Evolutionary conservation across 2,797 vertebrate species (phyloP).

Genomic region (Margarornis squamiger): DNA sequence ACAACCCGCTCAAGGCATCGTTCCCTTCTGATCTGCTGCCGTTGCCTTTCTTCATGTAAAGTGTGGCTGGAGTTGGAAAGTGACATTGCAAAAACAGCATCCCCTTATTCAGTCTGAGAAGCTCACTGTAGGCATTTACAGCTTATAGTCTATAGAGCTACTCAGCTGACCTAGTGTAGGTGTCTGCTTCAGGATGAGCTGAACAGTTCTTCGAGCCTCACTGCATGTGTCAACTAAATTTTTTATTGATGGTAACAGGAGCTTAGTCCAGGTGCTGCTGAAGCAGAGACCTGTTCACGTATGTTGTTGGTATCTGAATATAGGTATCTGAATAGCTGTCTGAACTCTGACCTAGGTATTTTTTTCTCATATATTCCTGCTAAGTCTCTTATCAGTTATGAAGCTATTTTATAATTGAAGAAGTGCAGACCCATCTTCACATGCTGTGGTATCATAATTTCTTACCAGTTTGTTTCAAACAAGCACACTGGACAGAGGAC

Average conservation of each 20-base stretch:
- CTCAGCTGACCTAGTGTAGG: background rate
- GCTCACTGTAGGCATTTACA: background rate
- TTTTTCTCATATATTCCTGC: background rate
- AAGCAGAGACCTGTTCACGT: background rate
- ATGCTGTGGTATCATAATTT: background rate
- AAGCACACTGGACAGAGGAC: background rate
- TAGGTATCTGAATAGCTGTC: background rate
- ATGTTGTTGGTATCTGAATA: background rate
- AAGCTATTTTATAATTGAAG: background rate
- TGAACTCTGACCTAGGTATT: background rate
- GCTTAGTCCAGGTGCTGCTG: background rate
- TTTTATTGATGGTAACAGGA: background rate
- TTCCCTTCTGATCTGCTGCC: background rate
- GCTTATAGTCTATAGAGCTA: background rate
- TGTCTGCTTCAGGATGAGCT: background rate
- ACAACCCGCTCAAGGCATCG: background rate
- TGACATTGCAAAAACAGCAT: background rate
- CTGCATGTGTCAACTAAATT: background rate
- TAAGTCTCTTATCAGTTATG: background rate
- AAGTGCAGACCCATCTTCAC: background rate
- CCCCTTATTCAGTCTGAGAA: background rate
- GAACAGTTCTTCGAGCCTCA: background rate
- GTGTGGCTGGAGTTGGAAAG: background rate
- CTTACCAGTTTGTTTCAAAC: background rate
- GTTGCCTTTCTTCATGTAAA: background rate